Percentiles rank a stretch among this genome's conserved stretches.
phyloP scores from a whole-genome alignment of 1,140 invertebrate genomes.

The Leptinotarsa defecta region DNA sequence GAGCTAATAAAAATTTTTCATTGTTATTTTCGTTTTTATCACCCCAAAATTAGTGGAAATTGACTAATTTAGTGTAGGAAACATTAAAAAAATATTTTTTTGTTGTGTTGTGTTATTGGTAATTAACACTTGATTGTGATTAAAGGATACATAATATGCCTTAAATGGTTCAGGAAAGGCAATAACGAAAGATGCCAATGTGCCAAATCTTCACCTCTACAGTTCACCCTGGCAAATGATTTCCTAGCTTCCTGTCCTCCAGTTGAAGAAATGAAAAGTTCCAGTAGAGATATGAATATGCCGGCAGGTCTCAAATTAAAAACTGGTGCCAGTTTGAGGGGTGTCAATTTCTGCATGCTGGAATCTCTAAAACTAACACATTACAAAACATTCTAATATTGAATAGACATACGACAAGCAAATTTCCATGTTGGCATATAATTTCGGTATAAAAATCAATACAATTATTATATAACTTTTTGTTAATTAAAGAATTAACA shows the following conservation, averaged over 20 bases:
- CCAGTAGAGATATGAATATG: conserved; percentile 57
- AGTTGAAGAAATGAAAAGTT: conserved; percentile 59
- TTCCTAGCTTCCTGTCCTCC: conserved; percentile 60
- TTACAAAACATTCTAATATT: not conserved
- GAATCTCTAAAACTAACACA: conserved; percentile 46
- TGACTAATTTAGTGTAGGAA: too few species aligned
- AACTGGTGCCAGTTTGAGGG: conserved; percentile 51
- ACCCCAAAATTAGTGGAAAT: too few species aligned
- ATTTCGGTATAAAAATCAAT: too few species aligned
- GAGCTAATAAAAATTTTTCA: too few species aligned
- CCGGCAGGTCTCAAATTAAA: conserved; percentile 47
- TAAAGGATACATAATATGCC: conserved; percentile 66
- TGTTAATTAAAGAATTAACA: too few species aligned
- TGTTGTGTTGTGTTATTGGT: too few species aligned
- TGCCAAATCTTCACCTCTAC: conserved; percentile 54
- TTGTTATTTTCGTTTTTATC: too few species aligned
- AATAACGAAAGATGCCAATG: conserved; percentile 64
- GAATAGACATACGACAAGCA: too few species aligned
- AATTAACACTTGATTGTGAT: not conserved
- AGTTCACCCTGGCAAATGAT: conserved; percentile 54
- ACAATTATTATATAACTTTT: too few species aligned
- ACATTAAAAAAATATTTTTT: too few species aligned
- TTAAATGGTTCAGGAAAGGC: conserved; percentile 55
- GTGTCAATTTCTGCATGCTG: conserved; percentile 44
- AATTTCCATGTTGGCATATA: too few species aligned